These are phyloP conservation scores for Sciurus niger DNA, from an alignment of 2,113 vertebrate species.

Conservation along the genomic window DNA sequence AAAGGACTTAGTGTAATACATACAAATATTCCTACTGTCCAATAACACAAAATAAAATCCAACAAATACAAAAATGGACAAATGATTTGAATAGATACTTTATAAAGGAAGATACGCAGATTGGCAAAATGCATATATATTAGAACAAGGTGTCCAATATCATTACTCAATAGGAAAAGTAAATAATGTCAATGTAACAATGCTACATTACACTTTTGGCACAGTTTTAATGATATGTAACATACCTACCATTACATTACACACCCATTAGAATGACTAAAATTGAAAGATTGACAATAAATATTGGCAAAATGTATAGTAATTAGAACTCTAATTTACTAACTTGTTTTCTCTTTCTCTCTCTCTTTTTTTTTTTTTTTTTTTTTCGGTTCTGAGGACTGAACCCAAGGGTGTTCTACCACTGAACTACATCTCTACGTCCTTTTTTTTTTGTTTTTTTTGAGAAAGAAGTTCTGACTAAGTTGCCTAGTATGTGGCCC, in stretches of 20 bases:
- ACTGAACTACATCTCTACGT: too few species aligned
- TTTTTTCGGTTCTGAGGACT: too few species aligned
- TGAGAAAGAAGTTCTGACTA: too few species aligned
- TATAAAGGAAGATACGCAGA: not conserved
- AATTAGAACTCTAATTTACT: not conserved
- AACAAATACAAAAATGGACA: not conserved
- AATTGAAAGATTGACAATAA: not conserved
- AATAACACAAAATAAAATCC: not conserved
- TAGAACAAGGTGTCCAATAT: not conserved
- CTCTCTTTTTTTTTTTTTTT: too few species aligned
- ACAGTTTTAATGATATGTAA: too few species aligned
- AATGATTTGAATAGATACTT: not conserved
- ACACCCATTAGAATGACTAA: not conserved
- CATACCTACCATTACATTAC: not conserved
- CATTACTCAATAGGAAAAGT: not conserved
- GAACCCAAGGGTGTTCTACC: too few species aligned
- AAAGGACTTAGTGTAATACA: not conserved
- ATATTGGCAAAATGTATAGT: not conserved
- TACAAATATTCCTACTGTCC: not conserved
- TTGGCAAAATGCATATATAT: not conserved
- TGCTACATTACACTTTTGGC: too few species aligned
- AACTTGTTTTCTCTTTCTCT: too few species aligned
- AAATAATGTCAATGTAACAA: too few species aligned
- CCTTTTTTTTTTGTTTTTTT: too few species aligned
- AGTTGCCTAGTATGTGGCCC: too few species aligned